Conservation (phyloP, 2,113 vertebrate species). For the Thermophis baileyi region DNA sequence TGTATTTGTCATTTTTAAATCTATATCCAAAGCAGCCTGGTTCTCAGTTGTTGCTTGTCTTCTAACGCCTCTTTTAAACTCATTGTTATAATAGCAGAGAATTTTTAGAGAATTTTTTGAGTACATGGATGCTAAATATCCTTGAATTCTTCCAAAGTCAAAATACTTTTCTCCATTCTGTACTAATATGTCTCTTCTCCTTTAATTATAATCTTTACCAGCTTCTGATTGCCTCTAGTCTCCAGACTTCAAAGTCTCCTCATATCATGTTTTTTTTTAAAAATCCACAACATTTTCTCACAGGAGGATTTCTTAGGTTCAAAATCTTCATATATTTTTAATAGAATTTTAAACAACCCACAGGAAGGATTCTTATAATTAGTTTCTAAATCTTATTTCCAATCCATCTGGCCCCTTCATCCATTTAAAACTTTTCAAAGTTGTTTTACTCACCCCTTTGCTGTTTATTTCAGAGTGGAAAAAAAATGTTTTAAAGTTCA, state of each 20-base stretch:
- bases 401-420: neutral
- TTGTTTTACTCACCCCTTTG: neutral
- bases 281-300: neutral
- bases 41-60: neutral
- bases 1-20: neutral
- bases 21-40: neutral
- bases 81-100: neutral
- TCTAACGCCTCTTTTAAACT: neutral
- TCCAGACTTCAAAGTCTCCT: neutral
- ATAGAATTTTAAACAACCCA: neutral
- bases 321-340: neutral
- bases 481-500: neutral
- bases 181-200: neutral
- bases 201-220: neutral
- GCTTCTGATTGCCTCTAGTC: neutral
- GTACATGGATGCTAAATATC: neutral
- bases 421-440: neutral
- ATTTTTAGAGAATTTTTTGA: neutral
- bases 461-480: neutral
- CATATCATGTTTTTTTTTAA: neutral
- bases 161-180: neutral
- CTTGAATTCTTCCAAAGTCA: neutral
- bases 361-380: neutral
- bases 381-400: neutral
- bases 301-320: neutral